Percentiles rank a stretch among this genome's conserved stretches.
Evolutionary conservation across 1,140 invertebrate genomes (phyloP).

Genomic region (Dinothrombium tinctorium): DNA sequence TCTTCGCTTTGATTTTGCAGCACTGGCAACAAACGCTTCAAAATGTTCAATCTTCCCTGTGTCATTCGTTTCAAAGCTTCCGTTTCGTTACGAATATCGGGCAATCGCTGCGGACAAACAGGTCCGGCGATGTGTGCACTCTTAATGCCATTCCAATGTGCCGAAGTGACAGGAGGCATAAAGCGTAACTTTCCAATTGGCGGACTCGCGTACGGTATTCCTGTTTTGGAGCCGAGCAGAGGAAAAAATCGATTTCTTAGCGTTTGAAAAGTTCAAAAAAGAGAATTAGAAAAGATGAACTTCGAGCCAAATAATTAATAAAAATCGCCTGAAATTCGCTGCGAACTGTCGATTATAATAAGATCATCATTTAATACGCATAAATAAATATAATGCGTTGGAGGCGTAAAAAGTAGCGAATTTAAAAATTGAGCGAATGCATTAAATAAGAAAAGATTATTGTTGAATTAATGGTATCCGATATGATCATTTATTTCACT

Average conservation of each 20-base stretch:
- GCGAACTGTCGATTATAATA: too few relatives aligned
- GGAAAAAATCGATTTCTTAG: neutral
- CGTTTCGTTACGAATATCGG: conserved; percentile 46
- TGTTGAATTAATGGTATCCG: too few relatives aligned
- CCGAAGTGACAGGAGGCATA: conserved; percentile 33
- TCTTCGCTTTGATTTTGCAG: conserved; percentile 57
- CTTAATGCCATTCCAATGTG: conserved; percentile 66
- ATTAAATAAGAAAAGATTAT: too few relatives aligned
- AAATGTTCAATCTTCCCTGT: neutral
- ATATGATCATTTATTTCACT: too few relatives aligned
- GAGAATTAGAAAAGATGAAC: too few relatives aligned
- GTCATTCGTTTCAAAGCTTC: conserved; percentile 28
- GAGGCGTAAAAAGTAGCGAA: too few relatives aligned
- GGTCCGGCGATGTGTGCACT: conserved; percentile 47
- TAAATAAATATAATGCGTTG: too few relatives aligned
- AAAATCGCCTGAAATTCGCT: too few relatives aligned
- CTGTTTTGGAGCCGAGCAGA: conserved; percentile 17
- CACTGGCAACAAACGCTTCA: neutral
- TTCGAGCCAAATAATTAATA: too few relatives aligned
- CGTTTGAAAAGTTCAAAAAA: too few relatives aligned
- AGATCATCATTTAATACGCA: too few relatives aligned
- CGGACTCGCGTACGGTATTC: conserved; percentile 58
- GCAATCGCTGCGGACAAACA: conserved; percentile 49
- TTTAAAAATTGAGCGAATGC: too few relatives aligned
- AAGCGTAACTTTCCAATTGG: conserved; percentile 44